Evolutionary conservation across 2,888 invertebrate species (phyloP).

Genomic region (Ophion costatus): DNA sequence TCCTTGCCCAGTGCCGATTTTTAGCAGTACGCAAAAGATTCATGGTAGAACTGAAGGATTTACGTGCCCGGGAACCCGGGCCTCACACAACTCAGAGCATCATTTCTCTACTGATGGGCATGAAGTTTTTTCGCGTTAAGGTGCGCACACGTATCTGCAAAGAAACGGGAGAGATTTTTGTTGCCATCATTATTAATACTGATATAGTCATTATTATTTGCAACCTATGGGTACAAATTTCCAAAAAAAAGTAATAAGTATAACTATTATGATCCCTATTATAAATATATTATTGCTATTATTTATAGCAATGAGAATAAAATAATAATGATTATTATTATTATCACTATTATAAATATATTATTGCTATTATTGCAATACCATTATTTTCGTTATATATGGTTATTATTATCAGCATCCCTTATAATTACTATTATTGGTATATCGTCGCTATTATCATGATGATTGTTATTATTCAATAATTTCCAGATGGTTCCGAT

Average conservation of each 20-base stretch:
- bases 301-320: too few relatives aligned
- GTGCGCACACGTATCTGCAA: conserved; percentile 77
- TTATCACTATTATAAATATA: background rate
- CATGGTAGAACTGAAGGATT: conserved; percentile 95
- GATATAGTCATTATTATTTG: too few relatives aligned
- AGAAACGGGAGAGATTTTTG: background rate
- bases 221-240: too few relatives aligned
- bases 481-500: conserved; percentile 96
- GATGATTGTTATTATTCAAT: background rate
- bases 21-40: conserved; percentile 96
- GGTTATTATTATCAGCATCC: background rate
- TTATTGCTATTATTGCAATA: background rate
- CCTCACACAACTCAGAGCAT: conserved; percentile 96
- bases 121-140: conserved; percentile 98
- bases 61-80: conserved; percentile 93
- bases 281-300: background rate
- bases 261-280: background rate
- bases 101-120: conserved; percentile 98
- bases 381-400: background rate
- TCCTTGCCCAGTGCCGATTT: conserved; percentile 96
- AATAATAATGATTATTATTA: too few relatives aligned
- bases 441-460: background rate
- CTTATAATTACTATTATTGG: background rate
- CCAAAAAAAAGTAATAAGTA: too few relatives aligned
- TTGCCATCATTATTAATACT: background rate